Base-by-base conservation (phyloP, 2,113 vertebrate species). In the Ctenodactylus gundi region DNA sequence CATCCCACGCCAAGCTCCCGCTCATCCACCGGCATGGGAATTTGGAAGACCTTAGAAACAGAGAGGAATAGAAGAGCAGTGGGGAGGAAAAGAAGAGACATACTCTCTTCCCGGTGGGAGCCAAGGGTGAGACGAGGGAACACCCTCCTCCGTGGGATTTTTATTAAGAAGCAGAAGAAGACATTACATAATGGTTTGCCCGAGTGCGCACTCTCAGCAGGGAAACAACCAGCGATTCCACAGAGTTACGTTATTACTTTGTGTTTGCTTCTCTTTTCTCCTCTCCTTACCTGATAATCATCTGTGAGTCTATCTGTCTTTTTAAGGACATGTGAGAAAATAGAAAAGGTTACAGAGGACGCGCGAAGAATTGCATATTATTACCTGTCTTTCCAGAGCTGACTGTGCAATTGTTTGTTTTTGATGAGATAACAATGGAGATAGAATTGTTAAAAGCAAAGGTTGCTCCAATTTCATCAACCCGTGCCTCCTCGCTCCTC, bases 261-360 rank as follows among this genome's bases (percentile, higher is more conserved):
- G 95, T 92, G 97, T 97, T 97, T 96, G 94, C 97, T 97, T 97
- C 97, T 97, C 97, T 97, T 73, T 86, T 92, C n/a, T n/a, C 67
- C 96, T 81, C 93, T 70, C 90, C 94, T 95, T 91, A 57, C 97
- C 95, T 77, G 97, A 97, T 97, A 97, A 95, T 96, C 97, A 97
- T 97, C 96, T 88, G 93, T 64, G 88, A 92, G 88, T 83, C 95
- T 93, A 85, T 97, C 96, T 93, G 95, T 97, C 97, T 97, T 96
- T 93, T 85, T 96, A 96, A 96, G 94, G 93, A 96, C 96, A 73
- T 72, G 88, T 76, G 95, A 97, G 96, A 92, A 97, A 97, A 96
- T 88, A 80, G 90, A 94, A 94, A 97, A 95, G 95, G 96, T 96
- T 88, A 89, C 62, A 36, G 92, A 89, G 94, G 82, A 96, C 95